Evolutionary conservation across 1,140 invertebrate genomes (phyloP), one percentile per base, ranked within the genome.

Genomic region (Tetraneura akinire): DNA sequence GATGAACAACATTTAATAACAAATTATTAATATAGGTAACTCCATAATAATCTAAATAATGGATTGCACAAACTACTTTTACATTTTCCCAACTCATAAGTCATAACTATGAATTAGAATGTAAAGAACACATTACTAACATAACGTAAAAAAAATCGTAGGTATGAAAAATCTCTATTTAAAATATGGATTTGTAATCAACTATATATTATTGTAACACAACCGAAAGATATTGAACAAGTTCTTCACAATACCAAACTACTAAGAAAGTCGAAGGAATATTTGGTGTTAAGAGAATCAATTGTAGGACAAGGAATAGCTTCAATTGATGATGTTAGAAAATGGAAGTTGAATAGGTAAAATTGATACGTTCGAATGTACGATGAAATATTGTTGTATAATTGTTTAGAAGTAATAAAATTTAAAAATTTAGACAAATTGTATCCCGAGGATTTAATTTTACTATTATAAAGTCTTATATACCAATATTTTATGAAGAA

Each of bases 341-440:
- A 80, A 57, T 80, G 80, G 80, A 68, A 57, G 37, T 57, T 23
- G 21, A 71, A 80, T 21, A 80, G 80, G 80, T 70, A 70, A 45
- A 23, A n/a, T 45, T 45, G 13, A 66, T 42, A 45, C 21, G n/a
- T 45, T 37, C 32, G 6, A n/a, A 66, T 16, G 9, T 21, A 21
- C 21, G 3, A 1, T 21, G 1, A 42, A 45, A 6, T 37, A 18
- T 37, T 37, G 37, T n/a, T 37, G 9, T 37, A 9, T 18, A 32
- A 29, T 26, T 29, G 26, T 16, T 13, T 26, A 29, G 26, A 26
- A 29, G 23, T 55, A 23, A 3, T 23, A 23, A 1, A 23, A n/a
- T 68, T 8, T 45, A 45, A 16, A 11, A 5, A 45, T 78, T 42
- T 13, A 78, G 74, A 47, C 62, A 62, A 60, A 26, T 60, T 1